These are phyloP conservation scores for Diorhabda carinulata DNA, from an alignment of 1,140 invertebrate genomes.

Conservation along the genomic window DNA sequence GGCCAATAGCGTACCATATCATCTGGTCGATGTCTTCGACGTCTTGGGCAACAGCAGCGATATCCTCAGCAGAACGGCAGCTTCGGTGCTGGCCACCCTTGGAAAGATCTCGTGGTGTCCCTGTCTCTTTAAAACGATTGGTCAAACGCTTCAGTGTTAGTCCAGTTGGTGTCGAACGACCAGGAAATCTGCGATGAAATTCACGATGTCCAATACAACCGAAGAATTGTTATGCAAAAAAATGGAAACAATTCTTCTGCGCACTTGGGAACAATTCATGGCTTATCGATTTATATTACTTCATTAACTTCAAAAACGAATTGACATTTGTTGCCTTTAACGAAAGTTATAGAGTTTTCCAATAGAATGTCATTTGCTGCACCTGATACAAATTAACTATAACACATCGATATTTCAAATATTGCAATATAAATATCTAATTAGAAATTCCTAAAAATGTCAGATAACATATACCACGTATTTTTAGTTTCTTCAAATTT, in stretches of 20 bases:
- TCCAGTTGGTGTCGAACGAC: slow-evolving; percentile 10
- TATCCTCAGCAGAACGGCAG: slow-evolving; percentile 28
- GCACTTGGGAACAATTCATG: neutral
- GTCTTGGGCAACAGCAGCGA: slow-evolving; percentile 18
- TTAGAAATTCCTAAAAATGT: too few species aligned
- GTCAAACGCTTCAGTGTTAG: slow-evolving; percentile 12
- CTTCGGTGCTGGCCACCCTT: slow-evolving; percentile 21
- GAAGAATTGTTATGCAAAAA: slow-evolving; percentile 18
- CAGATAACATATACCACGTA: too few species aligned
- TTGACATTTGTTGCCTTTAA: neutral
- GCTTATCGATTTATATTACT: neutral
- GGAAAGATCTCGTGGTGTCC: slow-evolving; percentile 24
- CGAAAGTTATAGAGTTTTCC: neutral
- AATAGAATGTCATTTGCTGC: neutral
- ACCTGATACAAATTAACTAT: neutral
- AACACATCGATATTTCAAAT: neutral
- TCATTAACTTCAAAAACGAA: neutral
- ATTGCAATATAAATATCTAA: too few species aligned
- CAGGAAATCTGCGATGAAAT: slow-evolving; percentile 14
- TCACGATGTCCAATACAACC: slow-evolving; percentile 6
- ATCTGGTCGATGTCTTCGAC: slow-evolving; percentile 7
- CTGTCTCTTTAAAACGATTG: slow-evolving; percentile 14
- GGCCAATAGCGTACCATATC: slow-evolving; percentile 8
- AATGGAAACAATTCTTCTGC: slow-evolving; percentile 15
- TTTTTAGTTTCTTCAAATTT: too few species aligned